These are phyloP conservation scores for Suillia variegata DNA, from an alignment of 2,888 invertebrate species.

Conservation along the genomic window DNA sequence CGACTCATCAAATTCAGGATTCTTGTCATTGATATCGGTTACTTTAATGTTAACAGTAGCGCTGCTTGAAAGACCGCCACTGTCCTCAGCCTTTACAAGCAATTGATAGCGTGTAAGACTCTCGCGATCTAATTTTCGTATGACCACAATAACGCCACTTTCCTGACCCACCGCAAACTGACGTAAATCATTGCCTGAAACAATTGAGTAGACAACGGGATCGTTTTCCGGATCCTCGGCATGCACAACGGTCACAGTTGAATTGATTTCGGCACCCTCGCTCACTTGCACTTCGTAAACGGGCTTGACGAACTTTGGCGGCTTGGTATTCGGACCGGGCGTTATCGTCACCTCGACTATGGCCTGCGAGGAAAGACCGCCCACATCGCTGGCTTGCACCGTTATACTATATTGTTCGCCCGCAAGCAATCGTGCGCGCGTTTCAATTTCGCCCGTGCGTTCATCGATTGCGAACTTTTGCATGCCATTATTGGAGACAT, in stretches of 20 bases:
- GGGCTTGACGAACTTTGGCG: slow-evolving; percentile 81
- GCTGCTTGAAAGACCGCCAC: slow-evolving; percentile 79
- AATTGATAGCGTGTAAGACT: slow-evolving; percentile 86
- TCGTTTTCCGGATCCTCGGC: slow-evolving; percentile 90
- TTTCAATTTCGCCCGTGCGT: slow-evolving; percentile 76
- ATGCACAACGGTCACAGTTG: slow-evolving; percentile 80
- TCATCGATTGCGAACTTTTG: slow-evolving; percentile 85
- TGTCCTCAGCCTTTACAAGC: slow-evolving; percentile 86
- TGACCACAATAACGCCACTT: slow-evolving; percentile 88
- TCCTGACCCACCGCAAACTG: slow-evolving; percentile 85
- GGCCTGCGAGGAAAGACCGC: slow-evolving; percentile 80
- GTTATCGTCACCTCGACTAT: slow-evolving; percentile 85
- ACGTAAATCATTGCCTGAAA: slow-evolving; percentile 86
- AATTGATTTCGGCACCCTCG: slow-evolving; percentile 87
- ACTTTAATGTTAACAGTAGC: slow-evolving; percentile 87
- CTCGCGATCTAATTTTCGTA: slow-evolving; percentile 83
- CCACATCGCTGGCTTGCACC: slow-evolving; percentile 80
- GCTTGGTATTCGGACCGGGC: slow-evolving; percentile 80
- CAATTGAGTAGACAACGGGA: slow-evolving; percentile 81
- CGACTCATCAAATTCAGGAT: slow-evolving; percentile 80
- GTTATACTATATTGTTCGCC: slow-evolving; percentile 91
- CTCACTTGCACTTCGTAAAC: slow-evolving; percentile 87
- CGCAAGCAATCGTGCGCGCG: slow-evolving; percentile 79
- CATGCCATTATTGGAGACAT: slow-evolving; percentile 88
- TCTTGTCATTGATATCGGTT: slow-evolving; percentile 90